phyloP scores from a whole-genome alignment of 2,888 invertebrate species.

The Mayetiola destructor region DNA sequence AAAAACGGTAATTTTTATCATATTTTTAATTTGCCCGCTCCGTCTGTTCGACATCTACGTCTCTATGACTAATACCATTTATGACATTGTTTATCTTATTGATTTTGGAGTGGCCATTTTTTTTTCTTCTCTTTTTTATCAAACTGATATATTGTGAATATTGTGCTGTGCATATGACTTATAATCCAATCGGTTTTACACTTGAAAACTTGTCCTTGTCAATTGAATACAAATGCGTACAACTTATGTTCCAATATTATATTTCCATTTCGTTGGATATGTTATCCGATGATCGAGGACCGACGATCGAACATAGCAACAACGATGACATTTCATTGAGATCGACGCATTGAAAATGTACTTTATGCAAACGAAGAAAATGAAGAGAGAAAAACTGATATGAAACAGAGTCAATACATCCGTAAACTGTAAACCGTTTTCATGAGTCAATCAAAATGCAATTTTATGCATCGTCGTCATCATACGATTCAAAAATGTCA shows the following conservation, averaged over 20 bases:
- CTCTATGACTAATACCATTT: not conserved
- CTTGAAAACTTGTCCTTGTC: slow-evolving; percentile 13
- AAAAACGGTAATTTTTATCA: not conserved
- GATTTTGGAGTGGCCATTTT: not conserved
- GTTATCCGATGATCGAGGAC: too few species aligned
- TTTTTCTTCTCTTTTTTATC: too few species aligned
- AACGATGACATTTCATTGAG: too few species aligned
- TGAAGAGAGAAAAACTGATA: too few species aligned
- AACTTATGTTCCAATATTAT: not conserved
- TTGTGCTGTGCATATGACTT: not conserved
- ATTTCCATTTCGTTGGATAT: too few species aligned
- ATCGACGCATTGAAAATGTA: too few species aligned
- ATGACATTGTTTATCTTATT: not conserved
- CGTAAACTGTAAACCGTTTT: slow-evolving; percentile 8
- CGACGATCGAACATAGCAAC: too few species aligned
- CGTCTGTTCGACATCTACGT: not conserved
- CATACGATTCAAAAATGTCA: slow-evolving; percentile 11
- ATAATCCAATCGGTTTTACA: slow-evolving; percentile 1
- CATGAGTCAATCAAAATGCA: slow-evolving; percentile 7
- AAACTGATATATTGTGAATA: too few species aligned
- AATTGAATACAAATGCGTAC: slow-evolving; percentile 7
- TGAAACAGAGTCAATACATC: too few species aligned
- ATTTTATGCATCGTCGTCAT: slow-evolving; percentile 10
- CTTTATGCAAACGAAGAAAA: too few species aligned
- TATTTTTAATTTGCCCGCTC: too few species aligned